phyloP scores from a whole-genome alignment of 2,888 invertebrate genomes.

The Luperina testacea region DNA sequence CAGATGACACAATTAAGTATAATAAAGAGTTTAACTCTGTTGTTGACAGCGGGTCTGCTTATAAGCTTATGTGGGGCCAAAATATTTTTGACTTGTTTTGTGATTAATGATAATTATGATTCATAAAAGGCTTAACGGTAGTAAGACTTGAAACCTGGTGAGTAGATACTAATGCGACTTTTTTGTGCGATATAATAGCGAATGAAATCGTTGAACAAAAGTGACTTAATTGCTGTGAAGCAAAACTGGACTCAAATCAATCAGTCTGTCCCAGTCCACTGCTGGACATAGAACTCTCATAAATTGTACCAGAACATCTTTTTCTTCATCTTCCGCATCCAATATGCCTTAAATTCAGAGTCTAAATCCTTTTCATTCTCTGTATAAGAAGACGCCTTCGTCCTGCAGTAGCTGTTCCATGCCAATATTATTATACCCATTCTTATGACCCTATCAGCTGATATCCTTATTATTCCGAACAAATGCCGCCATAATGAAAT shows the following conservation, averaged over 20 bases:
- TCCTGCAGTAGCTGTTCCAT: background rate
- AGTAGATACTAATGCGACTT: background rate
- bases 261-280: background rate
- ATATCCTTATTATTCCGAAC: constrained; percentile 48
- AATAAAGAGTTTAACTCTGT: constrained; percentile 14
- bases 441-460: constrained; percentile 43
- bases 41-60: background rate
- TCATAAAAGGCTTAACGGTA: background rate
- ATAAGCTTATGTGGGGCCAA: background rate
- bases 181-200: background rate
- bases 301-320: background rate
- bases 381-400: background rate
- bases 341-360: no score
- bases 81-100: background rate
- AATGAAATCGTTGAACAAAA: background rate
- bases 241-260: background rate
- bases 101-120: constrained; percentile 4
- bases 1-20: background rate
- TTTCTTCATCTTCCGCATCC: background rate
- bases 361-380: background rate
- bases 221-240: background rate
- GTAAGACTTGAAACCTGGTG: background rate
- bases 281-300: no score
- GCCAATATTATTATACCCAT: background rate
- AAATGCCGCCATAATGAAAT: constrained; percentile 63